Evolutionary conservation across 2,113 vertebrate species (phyloP), one percentile per base, ranked within the genome.

Genomic region (Ranitomeya variabilis): DNA sequence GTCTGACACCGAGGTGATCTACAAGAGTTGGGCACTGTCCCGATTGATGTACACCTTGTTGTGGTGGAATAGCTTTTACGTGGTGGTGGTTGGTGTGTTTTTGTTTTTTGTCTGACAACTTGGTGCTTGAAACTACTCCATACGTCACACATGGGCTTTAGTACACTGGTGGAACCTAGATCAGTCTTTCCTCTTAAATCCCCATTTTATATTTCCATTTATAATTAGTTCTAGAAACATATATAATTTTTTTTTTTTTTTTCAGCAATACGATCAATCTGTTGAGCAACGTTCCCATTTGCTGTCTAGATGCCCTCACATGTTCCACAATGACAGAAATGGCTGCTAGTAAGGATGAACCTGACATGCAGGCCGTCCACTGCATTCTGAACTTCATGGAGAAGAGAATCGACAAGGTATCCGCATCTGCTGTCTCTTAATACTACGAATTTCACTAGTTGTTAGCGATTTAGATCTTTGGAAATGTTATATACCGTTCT

Each of bases 391-490:
- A 93, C 92, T 99, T 99, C 93, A 99, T 99, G 98, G 98, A 98
- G 93, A 99, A 96, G 92, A 97, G 98, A 92, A 97, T 99, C 89
- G 97, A 99, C 94, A 98, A 97, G 97, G 98, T 99, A 95, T 82
- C 6, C 1, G 14, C 18, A 0, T 21, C 26, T 19, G 73, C 1
- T 19, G 15, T 51, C 11, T 21, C 1, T 67, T 67, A 11, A 67
- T 4, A 67, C 19, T 6, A 64, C 19, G 7, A 5, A 21, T 64
- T 21, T 21, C 19, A 64, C 19, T 26, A 69, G n/a, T 31, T 2
- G 14, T 71, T 37, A 15, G 69, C 12, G 23, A 71, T 15, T 31
- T 1, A 12, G 26, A 31, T 31, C 26, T 31, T 31, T 31, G 26
- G 26, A 31, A 31, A 31, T 31, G 3, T 31, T 31, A 31, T 13